A percentile compares a stretch with the other conserved stretches of the same genome.
These are phyloP conservation scores for Brachionus angularis DNA, from an alignment of 1,140 invertebrate species.

Conservation along the genomic window DNA sequence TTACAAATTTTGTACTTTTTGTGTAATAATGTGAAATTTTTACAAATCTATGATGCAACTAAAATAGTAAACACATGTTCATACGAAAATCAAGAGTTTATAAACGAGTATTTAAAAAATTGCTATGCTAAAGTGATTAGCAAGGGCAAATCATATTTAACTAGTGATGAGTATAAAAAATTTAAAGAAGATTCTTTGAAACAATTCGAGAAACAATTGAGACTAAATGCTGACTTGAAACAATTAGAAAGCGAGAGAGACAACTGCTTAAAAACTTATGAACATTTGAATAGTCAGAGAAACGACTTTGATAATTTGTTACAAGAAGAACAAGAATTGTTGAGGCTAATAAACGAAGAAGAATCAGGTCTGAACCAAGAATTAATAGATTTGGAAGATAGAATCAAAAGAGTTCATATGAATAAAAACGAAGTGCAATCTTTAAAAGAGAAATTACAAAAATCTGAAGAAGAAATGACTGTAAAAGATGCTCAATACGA, in stretches of 20 bases:
- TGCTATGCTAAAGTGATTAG: not conserved
- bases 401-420: no score
- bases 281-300: conserved; percentile 1
- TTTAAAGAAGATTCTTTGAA: not conserved
- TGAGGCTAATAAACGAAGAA: not conserved
- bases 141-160: not conserved
- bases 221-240: not conserved
- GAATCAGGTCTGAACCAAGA: not conserved
- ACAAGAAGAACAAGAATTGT: conserved; percentile 5
- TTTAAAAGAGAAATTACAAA: not conserved
- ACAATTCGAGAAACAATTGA: not conserved
- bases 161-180: conserved; percentile 15
- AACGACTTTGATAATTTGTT: conserved; percentile 13
- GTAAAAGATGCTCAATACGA: conserved; percentile 43
- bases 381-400: not conserved
- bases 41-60: not conserved
- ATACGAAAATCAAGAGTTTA: conserved; percentile 26
- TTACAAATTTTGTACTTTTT: conserved; percentile 35
- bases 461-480: conserved; percentile 1
- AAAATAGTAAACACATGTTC: not conserved
- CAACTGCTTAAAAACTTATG: not conserved
- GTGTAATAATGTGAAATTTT: conserved; percentile 12
- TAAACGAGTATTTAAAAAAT: not conserved
- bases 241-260: not conserved
- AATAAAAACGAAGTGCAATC: not conserved